These are phyloP conservation scores for Pocillopora grandis DNA, from an alignment of 92 coral and sea anemone species.

Conservation along the genomic window DNA sequence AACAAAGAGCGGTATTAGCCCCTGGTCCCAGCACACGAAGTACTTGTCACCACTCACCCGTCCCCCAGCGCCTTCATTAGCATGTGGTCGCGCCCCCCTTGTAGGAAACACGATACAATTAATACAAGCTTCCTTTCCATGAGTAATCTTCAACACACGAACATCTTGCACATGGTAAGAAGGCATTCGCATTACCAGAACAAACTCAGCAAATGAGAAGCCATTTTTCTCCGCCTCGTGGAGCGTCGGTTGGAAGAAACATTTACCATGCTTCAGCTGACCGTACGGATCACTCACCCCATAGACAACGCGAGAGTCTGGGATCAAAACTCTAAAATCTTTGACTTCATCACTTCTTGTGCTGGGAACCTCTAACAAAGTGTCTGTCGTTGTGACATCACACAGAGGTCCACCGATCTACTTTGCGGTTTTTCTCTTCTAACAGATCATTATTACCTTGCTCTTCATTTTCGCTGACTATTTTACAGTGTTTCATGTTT, in stretches of 20 bases:
- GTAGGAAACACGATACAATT: slow-evolving; percentile 75
- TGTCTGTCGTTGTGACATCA: neutral
- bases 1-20: slow-evolving; percentile 49
- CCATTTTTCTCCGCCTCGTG: slow-evolving; percentile 30
- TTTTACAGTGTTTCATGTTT: slow-evolving; percentile 23
- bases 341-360: neutral
- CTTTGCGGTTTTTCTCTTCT: neutral
- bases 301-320: slow-evolving; percentile 71
- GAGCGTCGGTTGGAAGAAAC: slow-evolving; percentile 72
- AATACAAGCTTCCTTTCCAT: slow-evolving; percentile 36
- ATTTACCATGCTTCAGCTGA: slow-evolving; percentile 58
- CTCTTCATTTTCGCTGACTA: slow-evolving; percentile 1
- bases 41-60: slow-evolving; percentile 67
- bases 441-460: neutral
- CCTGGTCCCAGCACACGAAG: slow-evolving; percentile 75
- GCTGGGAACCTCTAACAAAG: neutral
- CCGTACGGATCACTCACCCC: slow-evolving; percentile 65
- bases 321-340: slow-evolving; percentile 51
- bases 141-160: slow-evolving; percentile 51
- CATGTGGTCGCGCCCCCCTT: slow-evolving; percentile 59
- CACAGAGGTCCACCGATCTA: neutral
- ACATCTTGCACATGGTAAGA: slow-evolving; percentile 68
- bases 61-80: slow-evolving; percentile 65
- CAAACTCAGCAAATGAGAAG: slow-evolving; percentile 36
- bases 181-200: slow-evolving; percentile 58